Base-by-base conservation (phyloP, 2,113 vertebrate genomes). In the Rhipidura dahli region DNA sequence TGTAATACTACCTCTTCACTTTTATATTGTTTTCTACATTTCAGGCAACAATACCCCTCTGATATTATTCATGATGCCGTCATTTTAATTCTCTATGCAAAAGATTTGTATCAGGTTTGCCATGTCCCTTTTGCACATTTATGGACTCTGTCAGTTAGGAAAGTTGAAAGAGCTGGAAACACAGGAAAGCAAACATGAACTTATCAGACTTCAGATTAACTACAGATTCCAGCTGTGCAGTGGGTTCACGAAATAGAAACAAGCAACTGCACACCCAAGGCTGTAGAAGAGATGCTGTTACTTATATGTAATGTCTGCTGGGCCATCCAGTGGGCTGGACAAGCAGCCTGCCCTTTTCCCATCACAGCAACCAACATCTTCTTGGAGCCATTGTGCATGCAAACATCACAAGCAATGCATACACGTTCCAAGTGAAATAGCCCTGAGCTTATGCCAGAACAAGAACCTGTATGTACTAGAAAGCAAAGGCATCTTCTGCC, bases 321-420 rank as follows among this genome's bases (percentile, higher is more conserved):
- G 42, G 33, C 37, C n/a, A 42, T 21, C 27, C 53, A 17, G 24
- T 18, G 30, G 37, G 24, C 56, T 54, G 35, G 45, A 85, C 27
- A 76, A 73, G 39, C 42, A 64, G 11, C 6, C 57, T 49, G 22
- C 11, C 16, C 33, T 60, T 40, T 30, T 47, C 47, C 66, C 56
- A 54, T 5, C 30, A 10, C 0, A 21, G 26, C 18, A 93, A 59
- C 9, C 50, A 83, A 31, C 31, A 27, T 19, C 24, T 37, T 15
- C 37, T 31, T 37, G 0, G 0, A 77, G 42, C 17, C 28, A 37
- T 22, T 1, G 3, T 21, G 61, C 37, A 18, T 6, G 30, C 30
- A 87, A 50, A 27, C 42, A 35, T 45, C 56, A 45, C 51, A 85
- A 50, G 18, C 15, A 87, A 78, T 0, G 1, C 15, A 35, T 8